phyloP scores from a whole-genome alignment of 2,113 vertebrate species.

The Electrona antarctica region DNA sequence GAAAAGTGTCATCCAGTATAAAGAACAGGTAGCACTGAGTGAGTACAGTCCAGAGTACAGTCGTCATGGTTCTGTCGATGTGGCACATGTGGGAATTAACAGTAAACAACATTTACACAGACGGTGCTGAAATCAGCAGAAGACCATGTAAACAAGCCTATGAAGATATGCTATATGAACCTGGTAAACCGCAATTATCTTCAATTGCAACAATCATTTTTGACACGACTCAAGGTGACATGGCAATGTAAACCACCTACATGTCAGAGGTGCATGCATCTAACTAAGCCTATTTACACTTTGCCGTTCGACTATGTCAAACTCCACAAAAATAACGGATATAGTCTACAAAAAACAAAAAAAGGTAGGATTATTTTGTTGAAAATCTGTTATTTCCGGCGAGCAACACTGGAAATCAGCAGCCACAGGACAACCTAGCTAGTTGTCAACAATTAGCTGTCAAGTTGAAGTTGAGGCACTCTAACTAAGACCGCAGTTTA shows the following conservation, averaged over 20 bases:
- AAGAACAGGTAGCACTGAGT: constrained; percentile 10
- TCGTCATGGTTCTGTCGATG: constrained; percentile 17
- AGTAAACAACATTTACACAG: constrained; percentile 31
- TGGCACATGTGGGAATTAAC: constrained; percentile 14
- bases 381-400: too few species aligned
- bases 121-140: constrained; percentile 16
- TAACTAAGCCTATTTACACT: not conserved
- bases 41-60: not conserved
- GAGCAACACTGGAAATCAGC: too few species aligned
- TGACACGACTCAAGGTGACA: constrained; percentile 11
- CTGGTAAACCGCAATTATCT: constrained; percentile 1
- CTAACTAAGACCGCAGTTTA: constrained; percentile 45
- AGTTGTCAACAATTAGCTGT: not conserved
- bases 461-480: constrained; percentile 30
- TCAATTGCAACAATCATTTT: constrained; percentile 6
- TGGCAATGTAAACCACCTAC: not conserved
- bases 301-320: too few species aligned
- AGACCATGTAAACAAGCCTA: constrained; percentile 50
- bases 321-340: not conserved
- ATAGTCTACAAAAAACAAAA: constrained; percentile 3
- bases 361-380: not conserved
- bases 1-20: constrained; percentile 11
- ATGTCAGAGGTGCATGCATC: not conserved
- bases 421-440: not conserved
- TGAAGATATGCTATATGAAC: constrained; percentile 14